phyloP scores from a whole-genome alignment of 2,888 invertebrate genomes.

The Lingula anatina region DNA sequence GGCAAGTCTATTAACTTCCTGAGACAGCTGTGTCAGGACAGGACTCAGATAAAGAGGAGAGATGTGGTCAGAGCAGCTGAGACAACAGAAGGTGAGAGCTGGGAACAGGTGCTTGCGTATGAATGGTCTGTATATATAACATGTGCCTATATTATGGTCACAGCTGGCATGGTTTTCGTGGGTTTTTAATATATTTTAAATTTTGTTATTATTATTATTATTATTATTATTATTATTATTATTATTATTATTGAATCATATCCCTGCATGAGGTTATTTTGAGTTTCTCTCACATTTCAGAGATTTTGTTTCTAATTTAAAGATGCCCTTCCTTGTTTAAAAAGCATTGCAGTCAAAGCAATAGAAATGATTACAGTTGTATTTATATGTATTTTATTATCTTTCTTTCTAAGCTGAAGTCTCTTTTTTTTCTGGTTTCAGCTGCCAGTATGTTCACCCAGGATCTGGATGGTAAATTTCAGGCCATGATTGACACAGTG shows the following conservation, averaged over 20 bases:
- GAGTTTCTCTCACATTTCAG: background rate
- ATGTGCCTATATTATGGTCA: no score
- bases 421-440: slow-evolving; percentile 15
- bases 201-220: no score
- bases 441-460: slow-evolving; percentile 59
- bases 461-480: slow-evolving; percentile 70
- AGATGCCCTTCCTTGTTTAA: no score
- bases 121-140: background rate
- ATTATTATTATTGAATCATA: background rate
- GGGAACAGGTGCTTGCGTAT: background rate
- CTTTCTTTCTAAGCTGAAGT: no score
- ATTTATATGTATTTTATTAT: no score
- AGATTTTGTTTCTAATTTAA: background rate
- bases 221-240: background rate
- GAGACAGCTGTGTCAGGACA: slow-evolving; percentile 82
- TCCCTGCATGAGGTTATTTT: background rate
- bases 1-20: slow-evolving; percentile 96
- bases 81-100: slow-evolving; percentile 32
- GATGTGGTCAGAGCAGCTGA: slow-evolving; percentile 40
- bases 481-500: slow-evolving; percentile 74
- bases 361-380: no score
- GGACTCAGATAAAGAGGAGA: slow-evolving; percentile 40
- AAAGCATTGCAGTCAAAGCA: background rate
- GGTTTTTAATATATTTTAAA: no score
- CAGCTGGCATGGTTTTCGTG: no score